phyloP scores from a whole-genome alignment of 2,888 invertebrate species.

The Muschampia plurimacula region DNA sequence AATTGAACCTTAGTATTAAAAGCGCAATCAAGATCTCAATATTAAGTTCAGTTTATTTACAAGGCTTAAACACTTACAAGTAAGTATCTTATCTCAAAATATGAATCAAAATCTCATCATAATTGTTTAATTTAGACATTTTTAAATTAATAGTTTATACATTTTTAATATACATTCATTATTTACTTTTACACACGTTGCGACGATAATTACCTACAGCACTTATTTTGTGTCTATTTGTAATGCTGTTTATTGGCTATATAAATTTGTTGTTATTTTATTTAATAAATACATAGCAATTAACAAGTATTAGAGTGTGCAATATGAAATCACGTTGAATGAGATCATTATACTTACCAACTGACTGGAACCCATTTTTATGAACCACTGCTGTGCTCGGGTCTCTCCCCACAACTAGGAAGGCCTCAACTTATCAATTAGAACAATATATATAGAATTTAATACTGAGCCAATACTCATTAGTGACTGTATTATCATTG shows the following conservation, averaged over 20 bases:
- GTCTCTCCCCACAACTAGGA: too few relatives aligned
- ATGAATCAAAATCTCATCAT: neutral
- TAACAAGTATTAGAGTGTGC: too few relatives aligned
- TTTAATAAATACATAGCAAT: too few relatives aligned
- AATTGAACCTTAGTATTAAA: neutral
- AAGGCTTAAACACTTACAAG: neutral
- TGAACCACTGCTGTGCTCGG: too few relatives aligned
- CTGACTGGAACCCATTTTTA: too few relatives aligned
- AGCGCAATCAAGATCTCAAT: neutral
- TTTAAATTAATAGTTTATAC: neutral
- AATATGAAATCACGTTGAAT: too few relatives aligned
- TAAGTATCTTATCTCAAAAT: conserved; percentile 7
- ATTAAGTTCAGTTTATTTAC: neutral
- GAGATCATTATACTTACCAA: too few relatives aligned
- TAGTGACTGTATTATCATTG: too few relatives aligned
- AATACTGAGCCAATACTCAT: too few relatives aligned
- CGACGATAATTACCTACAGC: neutral
- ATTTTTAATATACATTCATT: neutral
- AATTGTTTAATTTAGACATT: too few relatives aligned
- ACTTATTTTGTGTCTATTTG: neutral
- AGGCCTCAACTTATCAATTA: too few relatives aligned
- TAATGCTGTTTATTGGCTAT: neutral
- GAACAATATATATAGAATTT: too few relatives aligned
- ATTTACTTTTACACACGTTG: neutral
- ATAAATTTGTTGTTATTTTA: neutral